Base-by-base conservation (phyloP, 1,140 invertebrate species). In the Lamellibrachia luymesi region DNA sequence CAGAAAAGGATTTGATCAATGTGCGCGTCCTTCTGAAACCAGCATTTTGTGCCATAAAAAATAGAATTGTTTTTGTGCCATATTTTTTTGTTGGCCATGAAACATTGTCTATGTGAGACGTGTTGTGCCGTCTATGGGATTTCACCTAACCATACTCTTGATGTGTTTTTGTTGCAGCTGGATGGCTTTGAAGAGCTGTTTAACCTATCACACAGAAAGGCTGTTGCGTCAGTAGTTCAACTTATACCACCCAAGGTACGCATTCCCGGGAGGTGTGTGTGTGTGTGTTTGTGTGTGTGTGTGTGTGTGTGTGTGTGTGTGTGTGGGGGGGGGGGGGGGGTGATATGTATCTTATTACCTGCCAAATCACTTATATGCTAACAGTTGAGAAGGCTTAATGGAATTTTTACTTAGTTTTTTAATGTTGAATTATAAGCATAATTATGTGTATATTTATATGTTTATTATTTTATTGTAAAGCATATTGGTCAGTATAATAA, bases 151-250 rank as follows among this genome's bases (percentile, higher is more conserved):
- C 38, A 38, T 38, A 38, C 38, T 38, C 0, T 56, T 56, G 52
- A 56, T 56, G 7, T 56, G 92, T 93, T 93, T 25, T 51, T 92
- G 94, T 95, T 93, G 95, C 96, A 97, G 97, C 97, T 95, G 50
- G 95, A 95, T 93, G 95, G 95, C 22, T 98, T 98, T 95, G 97
- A 98, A 51, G 97, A 97, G 91, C 96, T 98, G 2, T 97, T 97
- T 94, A 97, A 98, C 2, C 97, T 98, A n/a, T 97, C 97, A 94
- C 98, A 98, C 27, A 97, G 97, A 95, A 97, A 97, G 94, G 97
- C 97, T n/a, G 97, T 97, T 92, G 97, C 97, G 51, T 97, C 97
- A 95, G 95, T 98, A n/a, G 97, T 98, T 94, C 97, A 97, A 17
- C 95, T 98, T 22, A 97, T 97, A 93, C 97, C 98, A 2, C 97